Conservation (phyloP, 2,888 invertebrate genomes). For the Calameuta pallipes region DNA sequence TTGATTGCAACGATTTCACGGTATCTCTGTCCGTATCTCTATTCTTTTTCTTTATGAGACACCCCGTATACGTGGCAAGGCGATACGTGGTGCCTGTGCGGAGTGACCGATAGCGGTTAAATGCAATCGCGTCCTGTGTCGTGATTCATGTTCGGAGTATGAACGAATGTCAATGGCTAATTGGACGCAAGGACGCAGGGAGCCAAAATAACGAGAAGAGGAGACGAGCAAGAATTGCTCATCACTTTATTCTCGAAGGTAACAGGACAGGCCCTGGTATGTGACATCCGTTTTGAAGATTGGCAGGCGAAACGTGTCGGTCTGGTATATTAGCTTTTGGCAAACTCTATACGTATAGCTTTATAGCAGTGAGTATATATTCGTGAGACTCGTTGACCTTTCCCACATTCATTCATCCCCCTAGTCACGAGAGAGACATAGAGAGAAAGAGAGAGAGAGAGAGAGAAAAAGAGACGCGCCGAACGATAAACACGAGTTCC, state of each 20-base stretch:
- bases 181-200: conserved; percentile 33
- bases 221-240: neutral
- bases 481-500: neutral
- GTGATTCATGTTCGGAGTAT: conserved; percentile 43
- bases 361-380: neutral
- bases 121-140: conserved; percentile 48
- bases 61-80: neutral
- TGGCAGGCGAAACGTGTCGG: neutral
- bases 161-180: conserved; percentile 46
- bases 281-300: neutral
- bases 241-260: neutral
- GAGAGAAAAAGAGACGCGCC: neutral
- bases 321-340: neutral
- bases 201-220: conserved; percentile 4
- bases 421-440: neutral
- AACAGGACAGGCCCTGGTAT: neutral
- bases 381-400: neutral
- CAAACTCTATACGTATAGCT: neutral
- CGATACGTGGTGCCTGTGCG: neutral
- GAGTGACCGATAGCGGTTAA: conserved; percentile 37
- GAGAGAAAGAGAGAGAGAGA: neutral
- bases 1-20: neutral
- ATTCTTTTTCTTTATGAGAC: neutral
- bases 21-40: neutral
- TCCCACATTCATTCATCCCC: neutral